Base-by-base conservation (phyloP, 2,113 vertebrate genomes). In the Xiphias gladius region DNA sequence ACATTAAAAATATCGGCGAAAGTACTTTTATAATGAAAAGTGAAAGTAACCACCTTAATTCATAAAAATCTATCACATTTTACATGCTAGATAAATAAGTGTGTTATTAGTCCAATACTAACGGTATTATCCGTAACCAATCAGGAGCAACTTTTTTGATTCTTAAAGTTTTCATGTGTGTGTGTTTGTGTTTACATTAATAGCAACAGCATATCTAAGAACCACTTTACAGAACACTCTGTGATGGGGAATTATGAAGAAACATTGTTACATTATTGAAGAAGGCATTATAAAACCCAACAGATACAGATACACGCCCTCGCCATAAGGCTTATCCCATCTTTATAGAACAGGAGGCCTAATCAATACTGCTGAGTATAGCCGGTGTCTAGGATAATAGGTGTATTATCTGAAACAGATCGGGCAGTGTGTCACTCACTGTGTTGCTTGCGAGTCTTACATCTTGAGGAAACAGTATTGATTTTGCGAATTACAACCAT, bases 291-390 rank as follows among this genome's bases (percentile, higher is more conserved):
- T 22, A 20, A 20, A 32, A 61, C 69, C 12, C 3, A 58, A 52
- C 63, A 30, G 59, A 62, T 37, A 52, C 63, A 30, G 59, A 62
- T 37, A 19, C 39, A 54, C 57, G 9, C 37, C 59, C 46, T 35
- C 4, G 24, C 39, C 86, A 86, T 72, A 67, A 73, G 88, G 88
- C 75, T 94, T 69, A 94, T 91, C 80, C 81, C 71, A 10, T 77
- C 57, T 54, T 79, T 83, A 90, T 84, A 86, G 83, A 88, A 58
- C 63, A 78, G 91, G 88, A 91, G 94, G 89, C 82, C 92, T 95
- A 93, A 94, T 96, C 94, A 92, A 95, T 83, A 88, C 3, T 72
- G 68, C 86, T 75, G 84, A 66, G 72, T 22, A 9, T n/a, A 57
- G 67, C 63, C 14, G 1, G 5, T 61, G 76, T 69, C 19, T 3